These are phyloP conservation scores for Calonectris borealis DNA, from an alignment of 2,113 vertebrate genomes.

Conservation along the genomic window DNA sequence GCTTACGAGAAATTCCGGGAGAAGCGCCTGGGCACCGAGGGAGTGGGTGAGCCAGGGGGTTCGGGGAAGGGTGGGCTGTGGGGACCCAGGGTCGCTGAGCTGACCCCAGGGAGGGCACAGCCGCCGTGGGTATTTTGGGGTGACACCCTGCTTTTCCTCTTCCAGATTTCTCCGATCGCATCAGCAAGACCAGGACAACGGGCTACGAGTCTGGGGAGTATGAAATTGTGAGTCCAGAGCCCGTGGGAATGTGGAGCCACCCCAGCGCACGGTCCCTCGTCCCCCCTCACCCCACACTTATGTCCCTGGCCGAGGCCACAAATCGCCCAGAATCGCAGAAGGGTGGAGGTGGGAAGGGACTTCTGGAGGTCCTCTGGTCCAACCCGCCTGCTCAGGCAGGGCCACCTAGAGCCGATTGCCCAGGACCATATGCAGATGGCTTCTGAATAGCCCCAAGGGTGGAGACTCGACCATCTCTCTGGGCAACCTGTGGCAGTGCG, in stretches of 20 bases:
- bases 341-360: background rate
- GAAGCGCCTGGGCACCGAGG: slow-evolving; percentile 89
- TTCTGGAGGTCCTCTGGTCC: no score
- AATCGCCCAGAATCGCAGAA: no score
- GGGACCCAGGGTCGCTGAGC: background rate
- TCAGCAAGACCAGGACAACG: slow-evolving; percentile 85
- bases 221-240: slow-evolving; percentile 81
- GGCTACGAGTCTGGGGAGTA: slow-evolving; percentile 94
- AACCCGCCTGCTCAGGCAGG: background rate
- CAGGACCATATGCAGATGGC: background rate
- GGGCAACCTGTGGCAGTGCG: background rate
- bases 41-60: slow-evolving; percentile 81
- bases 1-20: slow-evolving; percentile 97
- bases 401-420: background rate
- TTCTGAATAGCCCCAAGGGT: background rate
- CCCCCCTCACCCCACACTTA: background rate
- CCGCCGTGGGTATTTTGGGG: no score
- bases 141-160: background rate
- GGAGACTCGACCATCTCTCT: background rate
- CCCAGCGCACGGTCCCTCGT: background rate
- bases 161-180: slow-evolving; percentile 93
- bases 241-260: background rate
- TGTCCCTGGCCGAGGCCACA: background rate
- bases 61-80: background rate
- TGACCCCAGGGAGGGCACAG: background rate